Base-by-base conservation (phyloP, 2,888 invertebrate genomes). In the Eugnorisma glareosa region DNA sequence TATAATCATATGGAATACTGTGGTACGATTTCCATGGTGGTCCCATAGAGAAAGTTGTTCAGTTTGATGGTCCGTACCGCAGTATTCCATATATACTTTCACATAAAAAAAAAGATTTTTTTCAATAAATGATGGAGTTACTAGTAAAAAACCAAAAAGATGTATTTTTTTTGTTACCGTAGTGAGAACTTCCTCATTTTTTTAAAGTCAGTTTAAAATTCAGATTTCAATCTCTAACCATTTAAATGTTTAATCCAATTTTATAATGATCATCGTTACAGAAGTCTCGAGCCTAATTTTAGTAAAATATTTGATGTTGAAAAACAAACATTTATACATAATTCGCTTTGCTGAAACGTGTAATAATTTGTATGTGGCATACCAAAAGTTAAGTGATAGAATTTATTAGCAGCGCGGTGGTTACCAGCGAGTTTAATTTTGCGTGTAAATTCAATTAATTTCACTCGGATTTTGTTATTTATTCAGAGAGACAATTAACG, bases 331-430 rank as follows among this genome's bases (percentile, higher is more conserved):
- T 63, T n/a, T 66, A 69, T 54, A 51, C 54, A 28, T 45, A 66
- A 70, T 73, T 68, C 37, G 48, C 43, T 74, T 63, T 51, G 8
- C 15, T n/a, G 18, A 76, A 75, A 79, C 67, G 28, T 73, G 67
- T 73, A 71, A 73, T 81, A 78, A 85, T 77, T 75, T 83, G 69
- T 57, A 13, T 70, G 77, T 54, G 61, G 71, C 59, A 67, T 37
- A 77, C 45, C 67, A 51, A 68, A 67, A 63, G 72, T 75, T 78
- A 75, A 77, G 63, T 77, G 73, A 67, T 45, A 31, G 59, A 63
- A 82, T 80, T 75, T 85, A 73, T 71, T 61, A 63, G n/a, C 48
- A 70, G 54, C 21, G 67, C 24, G 37, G 13, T 24, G 21, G n/a
- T 72, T 61, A 79, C 67, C 28, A 73, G 61, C 76, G 54, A 35